Conservation (phyloP, 1,140 invertebrate species). For the Physella acuta region DNA sequence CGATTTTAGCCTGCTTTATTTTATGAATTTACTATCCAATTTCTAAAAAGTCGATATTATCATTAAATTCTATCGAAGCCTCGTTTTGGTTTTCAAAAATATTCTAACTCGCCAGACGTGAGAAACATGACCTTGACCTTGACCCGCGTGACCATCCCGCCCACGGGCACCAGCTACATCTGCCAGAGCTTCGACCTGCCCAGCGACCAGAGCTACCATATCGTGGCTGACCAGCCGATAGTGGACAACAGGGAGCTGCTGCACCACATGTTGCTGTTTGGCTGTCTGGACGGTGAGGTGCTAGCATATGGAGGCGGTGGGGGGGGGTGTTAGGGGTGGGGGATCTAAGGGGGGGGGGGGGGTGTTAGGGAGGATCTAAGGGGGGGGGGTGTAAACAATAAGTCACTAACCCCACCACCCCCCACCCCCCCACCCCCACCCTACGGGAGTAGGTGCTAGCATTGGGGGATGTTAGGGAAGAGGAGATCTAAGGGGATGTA, state of each 20-base stretch:
- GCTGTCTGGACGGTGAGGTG: too few species aligned
- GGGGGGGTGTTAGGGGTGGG: too few species aligned
- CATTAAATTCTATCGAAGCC: background rate
- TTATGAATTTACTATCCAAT: background rate
- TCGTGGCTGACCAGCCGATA: conserved; percentile 29
- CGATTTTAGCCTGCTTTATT: background rate
- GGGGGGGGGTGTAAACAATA: too few species aligned
- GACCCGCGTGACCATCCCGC: conserved; percentile 18
- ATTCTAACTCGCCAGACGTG: conserved; percentile 14
- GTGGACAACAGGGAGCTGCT: conserved; percentile 31
- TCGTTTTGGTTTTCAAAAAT: background rate
- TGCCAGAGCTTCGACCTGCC: conserved; percentile 30
- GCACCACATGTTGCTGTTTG: conserved; percentile 32
- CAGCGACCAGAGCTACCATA: conserved; percentile 26
- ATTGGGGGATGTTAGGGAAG: too few species aligned
- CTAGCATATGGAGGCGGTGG: too few species aligned
- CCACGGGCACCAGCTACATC: conserved; percentile 31
- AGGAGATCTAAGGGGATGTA: too few species aligned
- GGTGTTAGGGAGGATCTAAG: too few species aligned
- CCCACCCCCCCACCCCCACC: too few species aligned
- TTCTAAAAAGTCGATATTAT: background rate
- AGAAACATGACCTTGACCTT: conserved; percentile 29
- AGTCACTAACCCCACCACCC: too few species aligned
- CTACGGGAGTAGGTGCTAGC: too few species aligned
- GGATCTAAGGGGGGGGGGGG: too few species aligned